Evolutionary conservation across 2,113 vertebrate genomes (phyloP).

Genomic region (Candoia aspera): DNA sequence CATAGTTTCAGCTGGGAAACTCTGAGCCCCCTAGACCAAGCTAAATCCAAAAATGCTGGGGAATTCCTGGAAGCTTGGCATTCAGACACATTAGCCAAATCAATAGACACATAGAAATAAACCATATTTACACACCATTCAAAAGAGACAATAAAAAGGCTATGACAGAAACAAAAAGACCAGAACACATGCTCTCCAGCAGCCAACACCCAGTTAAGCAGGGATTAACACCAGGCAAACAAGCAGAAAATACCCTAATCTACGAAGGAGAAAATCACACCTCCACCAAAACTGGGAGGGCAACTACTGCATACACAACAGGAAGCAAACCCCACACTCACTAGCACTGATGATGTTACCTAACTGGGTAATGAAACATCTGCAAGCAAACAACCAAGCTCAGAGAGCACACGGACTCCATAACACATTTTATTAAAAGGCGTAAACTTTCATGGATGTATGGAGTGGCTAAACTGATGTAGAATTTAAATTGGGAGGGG

Average conservation of each 20-base stretch:
- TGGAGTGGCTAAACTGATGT: background rate
- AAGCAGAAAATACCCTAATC: background rate
- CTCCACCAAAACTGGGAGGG: background rate
- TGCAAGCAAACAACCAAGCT: background rate
- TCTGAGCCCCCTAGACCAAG: background rate
- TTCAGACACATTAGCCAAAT: background rate
- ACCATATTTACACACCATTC: background rate
- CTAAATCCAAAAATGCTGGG: background rate
- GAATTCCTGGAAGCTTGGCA: background rate
- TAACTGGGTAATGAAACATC: background rate
- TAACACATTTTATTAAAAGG: background rate
- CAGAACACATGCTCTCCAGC: background rate
- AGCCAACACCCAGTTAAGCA: background rate
- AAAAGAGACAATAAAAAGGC: background rate
- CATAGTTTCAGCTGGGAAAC: background rate
- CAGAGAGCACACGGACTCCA: background rate
- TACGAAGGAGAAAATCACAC: background rate
- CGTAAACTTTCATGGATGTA: background rate
- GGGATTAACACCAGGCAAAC: background rate
- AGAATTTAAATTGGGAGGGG: background rate
- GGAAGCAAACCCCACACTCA: background rate
- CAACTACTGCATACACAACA: background rate
- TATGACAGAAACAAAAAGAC: background rate
- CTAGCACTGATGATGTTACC: background rate
- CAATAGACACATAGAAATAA: background rate